Conservation (phyloP, 2,797 vertebrate genomes). For the Podarcis siculus region DNA sequence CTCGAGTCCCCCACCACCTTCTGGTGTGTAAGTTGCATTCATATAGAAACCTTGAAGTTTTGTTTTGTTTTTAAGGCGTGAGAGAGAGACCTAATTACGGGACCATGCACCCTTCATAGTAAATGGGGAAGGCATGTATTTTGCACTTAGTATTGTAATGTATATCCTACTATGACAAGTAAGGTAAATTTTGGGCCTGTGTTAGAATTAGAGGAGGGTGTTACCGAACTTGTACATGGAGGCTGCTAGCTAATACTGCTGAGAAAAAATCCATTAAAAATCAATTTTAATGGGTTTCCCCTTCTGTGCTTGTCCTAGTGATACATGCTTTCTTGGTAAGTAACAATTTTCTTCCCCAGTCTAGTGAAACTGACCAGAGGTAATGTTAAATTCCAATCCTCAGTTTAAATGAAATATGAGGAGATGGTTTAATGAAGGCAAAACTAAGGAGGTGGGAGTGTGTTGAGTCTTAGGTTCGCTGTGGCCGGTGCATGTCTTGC, state of each 20-base stretch:
- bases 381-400: too few species aligned
- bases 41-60: too few species aligned
- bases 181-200: neutral
- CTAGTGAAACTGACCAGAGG: neutral
- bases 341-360: neutral
- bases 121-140: neutral
- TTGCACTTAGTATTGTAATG: neutral
- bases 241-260: too few species aligned
- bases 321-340: neutral
- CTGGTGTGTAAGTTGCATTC: too few species aligned
- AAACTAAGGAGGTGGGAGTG: too few species aligned
- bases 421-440: too few species aligned
- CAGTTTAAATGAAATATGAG: too few species aligned
- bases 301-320: neutral
- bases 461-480: too few species aligned
- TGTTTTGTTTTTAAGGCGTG: neutral
- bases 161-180: too few species aligned
- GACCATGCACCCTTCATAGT: neutral
- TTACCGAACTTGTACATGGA: neutral
- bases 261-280: neutral
- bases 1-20: too few species aligned
- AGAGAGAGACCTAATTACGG: neutral
- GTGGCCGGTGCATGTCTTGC: too few species aligned
- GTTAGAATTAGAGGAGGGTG: neutral
- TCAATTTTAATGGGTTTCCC: neutral